Evolutionary conservation across 2,888 invertebrate species (phyloP), one percentile per base, ranked within the genome.

Genomic region (Allygus modestus): DNA sequence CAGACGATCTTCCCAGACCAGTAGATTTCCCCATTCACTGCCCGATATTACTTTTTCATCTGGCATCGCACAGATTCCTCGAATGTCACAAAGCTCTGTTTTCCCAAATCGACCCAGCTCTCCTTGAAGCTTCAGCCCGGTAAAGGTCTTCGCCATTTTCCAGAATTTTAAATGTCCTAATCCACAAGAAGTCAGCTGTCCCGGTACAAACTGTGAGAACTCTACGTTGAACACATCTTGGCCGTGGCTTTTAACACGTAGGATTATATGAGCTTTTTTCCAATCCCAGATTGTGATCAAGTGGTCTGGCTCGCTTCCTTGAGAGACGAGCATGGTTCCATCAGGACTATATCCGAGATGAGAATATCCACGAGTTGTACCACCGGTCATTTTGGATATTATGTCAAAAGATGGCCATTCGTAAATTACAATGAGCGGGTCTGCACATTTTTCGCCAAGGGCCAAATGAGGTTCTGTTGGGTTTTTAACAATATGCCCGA

Each of bases 131-230:
- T 98, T 98, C 0, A 98, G 91, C 0, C 98, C 98, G 0, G 98
- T 98, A 89, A 98, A 98, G 0, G 98, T 98, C 86, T 93, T 90
- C 0, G 95, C 95, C 95, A 98, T 97, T 92, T 97, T 97, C 98
- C 98, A 98, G 91, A 97, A 97, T 90, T 97, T 97, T 37, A 96
- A 94, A 88, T 97, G 97, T 23, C 94, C 94, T 0, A 94, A 90
- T 12, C 97, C 97, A 88, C 95, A 93, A 1, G 97, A 94, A 1
- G 95, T 95, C 51, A 98, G 91, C 87, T 96, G 94, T 11, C 96
- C 96, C 5, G 95, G 94, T 86, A 96, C 94, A 87, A 94, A 95
- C 0, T 94, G 93, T 0, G 98, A 97, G 90, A 98, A 98, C 89
- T 94, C 94, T 0, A 96, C 95, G 85, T 94, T 92, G 87, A 93